Evolutionary conservation across 2,113 vertebrate genomes (phyloP).

Genomic region (Gallinago undulata): DNA sequence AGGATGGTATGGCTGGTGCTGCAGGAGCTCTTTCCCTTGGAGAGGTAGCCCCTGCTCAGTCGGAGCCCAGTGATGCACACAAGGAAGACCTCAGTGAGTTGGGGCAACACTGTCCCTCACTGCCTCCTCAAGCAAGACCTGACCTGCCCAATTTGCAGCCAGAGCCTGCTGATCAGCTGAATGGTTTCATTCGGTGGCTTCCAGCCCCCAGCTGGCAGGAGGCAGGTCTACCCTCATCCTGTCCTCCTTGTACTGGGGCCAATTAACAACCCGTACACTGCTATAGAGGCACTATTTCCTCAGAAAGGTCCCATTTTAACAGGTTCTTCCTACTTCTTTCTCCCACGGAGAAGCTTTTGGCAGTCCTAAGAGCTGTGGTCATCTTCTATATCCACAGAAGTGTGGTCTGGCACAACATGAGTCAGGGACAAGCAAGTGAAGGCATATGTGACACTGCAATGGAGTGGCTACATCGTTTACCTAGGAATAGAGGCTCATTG

Average conservation of each 20-base stretch:
- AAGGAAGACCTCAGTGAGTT: rapidly evolving
- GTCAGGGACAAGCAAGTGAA: neutral
- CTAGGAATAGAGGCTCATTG: neutral
- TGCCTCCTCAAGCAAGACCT: neutral
- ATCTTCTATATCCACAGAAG: neutral
- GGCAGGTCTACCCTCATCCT: neutral
- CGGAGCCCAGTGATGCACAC: neutral
- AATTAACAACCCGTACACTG: neutral
- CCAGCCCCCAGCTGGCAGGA: neutral
- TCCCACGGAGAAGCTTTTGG: neutral
- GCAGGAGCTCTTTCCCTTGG: neutral
- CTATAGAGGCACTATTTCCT: neutral
- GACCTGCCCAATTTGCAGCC: neutral
- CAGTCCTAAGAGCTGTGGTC: too few relatives aligned
- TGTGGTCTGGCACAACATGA: neutral
- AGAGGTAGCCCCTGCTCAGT: neutral
- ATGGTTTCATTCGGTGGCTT: neutral
- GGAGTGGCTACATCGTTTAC: too few relatives aligned
- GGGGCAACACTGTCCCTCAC: rapidly evolving
- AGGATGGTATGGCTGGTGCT: neutral
- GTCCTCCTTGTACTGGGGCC: rapidly evolving
- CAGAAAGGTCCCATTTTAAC: neutral
- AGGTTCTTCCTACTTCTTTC: neutral
- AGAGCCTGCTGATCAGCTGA: neutral
- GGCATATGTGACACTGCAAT: rapidly evolving